These are phyloP conservation scores for Ceratina calcarata DNA, from an alignment of 1,140 invertebrate species.

Conservation along the genomic window DNA sequence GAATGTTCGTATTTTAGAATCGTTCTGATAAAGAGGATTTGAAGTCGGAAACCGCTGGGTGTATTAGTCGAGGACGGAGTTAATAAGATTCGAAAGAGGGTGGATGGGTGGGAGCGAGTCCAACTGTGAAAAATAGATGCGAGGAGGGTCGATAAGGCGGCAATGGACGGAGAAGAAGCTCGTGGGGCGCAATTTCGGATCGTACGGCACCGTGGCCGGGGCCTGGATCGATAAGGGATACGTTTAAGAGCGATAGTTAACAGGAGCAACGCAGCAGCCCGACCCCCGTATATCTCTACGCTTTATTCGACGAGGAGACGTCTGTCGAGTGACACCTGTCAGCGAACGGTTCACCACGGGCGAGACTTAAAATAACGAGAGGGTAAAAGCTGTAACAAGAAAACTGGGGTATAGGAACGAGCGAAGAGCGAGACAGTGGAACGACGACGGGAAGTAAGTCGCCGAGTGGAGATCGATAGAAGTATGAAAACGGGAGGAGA, in stretches of 20 bases:
- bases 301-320: not conserved
- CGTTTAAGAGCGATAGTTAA: constrained; percentile 20
- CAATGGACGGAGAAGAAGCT: constrained; percentile 2
- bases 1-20: too few species aligned
- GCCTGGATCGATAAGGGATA: constrained; percentile 42
- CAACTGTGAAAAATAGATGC: constrained; percentile 28
- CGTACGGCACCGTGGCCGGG: not conserved
- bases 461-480: too few species aligned
- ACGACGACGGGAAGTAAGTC: too few species aligned
- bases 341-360: not conserved
- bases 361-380: too few species aligned
- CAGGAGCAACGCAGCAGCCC: constrained; percentile 10
- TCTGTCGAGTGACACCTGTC: constrained; percentile 42
- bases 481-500: too few species aligned
- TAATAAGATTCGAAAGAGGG: not conserved
- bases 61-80: too few species aligned
- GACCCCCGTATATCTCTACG: too few species aligned
- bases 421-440: too few species aligned
- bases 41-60: too few species aligned
- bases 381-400: too few species aligned
- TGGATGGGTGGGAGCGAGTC: not conserved
- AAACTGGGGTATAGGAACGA: too few species aligned
- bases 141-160: constrained; percentile 14
- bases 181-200: constrained; percentile 32
- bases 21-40: too few species aligned